These are phyloP conservation scores for Siniperca undulata DNA, from an alignment of 2,797 vertebrate species.

Conservation along the genomic window DNA sequence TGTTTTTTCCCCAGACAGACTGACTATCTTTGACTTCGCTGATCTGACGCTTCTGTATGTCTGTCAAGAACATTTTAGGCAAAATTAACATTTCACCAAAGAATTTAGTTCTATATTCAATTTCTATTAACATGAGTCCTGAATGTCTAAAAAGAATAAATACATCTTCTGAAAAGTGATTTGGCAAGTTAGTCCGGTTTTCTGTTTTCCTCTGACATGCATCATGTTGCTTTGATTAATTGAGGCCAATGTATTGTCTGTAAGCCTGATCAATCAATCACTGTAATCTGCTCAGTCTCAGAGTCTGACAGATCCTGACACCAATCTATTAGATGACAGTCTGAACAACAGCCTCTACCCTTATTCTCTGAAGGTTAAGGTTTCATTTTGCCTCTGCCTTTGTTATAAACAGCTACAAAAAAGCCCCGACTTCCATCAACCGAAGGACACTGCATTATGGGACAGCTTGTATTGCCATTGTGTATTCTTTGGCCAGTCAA, in stretches of 20 bases:
- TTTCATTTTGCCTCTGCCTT: slow-evolving; percentile 3
- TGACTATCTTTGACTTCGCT: background rate
- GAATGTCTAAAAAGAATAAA: background rate
- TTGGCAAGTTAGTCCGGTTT: background rate
- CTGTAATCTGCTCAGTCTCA: slow-evolving; percentile 1
- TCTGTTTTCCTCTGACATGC: background rate
- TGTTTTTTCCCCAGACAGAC: background rate
- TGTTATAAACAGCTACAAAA: background rate
- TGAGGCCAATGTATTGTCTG: background rate
- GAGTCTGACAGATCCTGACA: slow-evolving; percentile 29
- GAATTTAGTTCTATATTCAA: background rate
- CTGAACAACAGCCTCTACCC: slow-evolving; percentile 15
- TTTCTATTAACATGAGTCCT: background rate
- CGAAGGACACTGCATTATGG: background rate
- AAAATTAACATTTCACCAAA: background rate
- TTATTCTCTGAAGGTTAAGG: slow-evolving; percentile 10
- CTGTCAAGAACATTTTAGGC: background rate
- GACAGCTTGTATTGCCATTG: background rate
- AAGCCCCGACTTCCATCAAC: background rate
- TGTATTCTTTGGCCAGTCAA: background rate
- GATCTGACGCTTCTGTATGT: background rate
- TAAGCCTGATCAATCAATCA: slow-evolving; percentile 10
- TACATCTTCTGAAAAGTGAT: background rate
- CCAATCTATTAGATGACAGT: background rate
- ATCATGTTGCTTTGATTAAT: background rate